Percentiles rank a stretch among this genome's conserved stretches.
phyloP scores from a whole-genome alignment of 2,888 invertebrate species.

The Ornithoptera alexandrae region DNA sequence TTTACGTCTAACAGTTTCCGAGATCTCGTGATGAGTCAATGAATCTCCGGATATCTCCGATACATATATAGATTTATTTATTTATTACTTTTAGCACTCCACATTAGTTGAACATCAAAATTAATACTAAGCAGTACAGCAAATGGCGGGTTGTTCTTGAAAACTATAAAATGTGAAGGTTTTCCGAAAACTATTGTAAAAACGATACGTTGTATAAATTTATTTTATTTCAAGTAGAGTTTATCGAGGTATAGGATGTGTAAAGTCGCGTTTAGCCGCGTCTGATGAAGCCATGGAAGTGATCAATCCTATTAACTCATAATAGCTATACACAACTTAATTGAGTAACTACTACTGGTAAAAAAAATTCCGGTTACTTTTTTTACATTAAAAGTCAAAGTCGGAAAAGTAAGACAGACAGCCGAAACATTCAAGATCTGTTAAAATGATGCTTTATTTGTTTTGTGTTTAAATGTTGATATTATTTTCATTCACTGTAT shows the following conservation, averaged over 20 bases:
- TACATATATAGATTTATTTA: too few relatives aligned
- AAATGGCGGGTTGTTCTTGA: too few relatives aligned
- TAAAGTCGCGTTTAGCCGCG: conserved; percentile 64
- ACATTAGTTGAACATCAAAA: too few relatives aligned
- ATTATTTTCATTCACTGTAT: background rate
- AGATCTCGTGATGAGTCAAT: too few relatives aligned
- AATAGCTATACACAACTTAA: conserved; percentile 46
- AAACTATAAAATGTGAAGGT: too few relatives aligned
- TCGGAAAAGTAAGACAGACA: background rate
- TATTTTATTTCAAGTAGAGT: background rate
- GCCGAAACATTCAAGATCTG: too few relatives aligned
- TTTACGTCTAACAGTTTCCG: too few relatives aligned
- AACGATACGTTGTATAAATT: too few relatives aligned
- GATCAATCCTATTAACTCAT: conserved; percentile 67
- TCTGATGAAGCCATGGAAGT: conserved; percentile 67
- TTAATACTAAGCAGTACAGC: too few relatives aligned
- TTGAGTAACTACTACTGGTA: background rate
- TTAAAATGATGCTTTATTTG: background rate
- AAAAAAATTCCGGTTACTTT: background rate
- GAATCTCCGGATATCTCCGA: too few relatives aligned
- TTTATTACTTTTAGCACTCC: too few relatives aligned
- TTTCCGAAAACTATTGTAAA: background rate
- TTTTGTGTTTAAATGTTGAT: background rate
- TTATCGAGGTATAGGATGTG: conserved; percentile 41
- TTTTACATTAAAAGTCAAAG: background rate